Evolutionary conservation across 2,797 vertebrate species (phyloP), one percentile per base, ranked within the genome.

Genomic region (Eleutherodactylus coqui): DNA sequence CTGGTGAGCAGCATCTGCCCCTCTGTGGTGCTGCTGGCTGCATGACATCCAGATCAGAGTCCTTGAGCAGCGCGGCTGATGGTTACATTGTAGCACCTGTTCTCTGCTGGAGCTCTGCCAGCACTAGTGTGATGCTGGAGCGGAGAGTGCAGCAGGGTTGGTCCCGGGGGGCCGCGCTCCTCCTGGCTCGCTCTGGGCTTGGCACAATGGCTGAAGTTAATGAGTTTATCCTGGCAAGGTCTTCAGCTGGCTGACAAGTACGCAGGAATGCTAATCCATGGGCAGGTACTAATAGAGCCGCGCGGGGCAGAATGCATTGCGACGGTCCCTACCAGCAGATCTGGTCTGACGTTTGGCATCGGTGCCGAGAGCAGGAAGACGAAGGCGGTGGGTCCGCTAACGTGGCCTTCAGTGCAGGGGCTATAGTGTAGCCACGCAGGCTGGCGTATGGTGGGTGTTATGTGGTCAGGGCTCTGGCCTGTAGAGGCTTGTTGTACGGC

Each of bases 221-320:
- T 78, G 64, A 79, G 81, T 83, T 83, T 83, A 73, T 62, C 11
- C 80, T 87, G 85, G 85, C 80, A 87, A 7, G 21, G 58, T 21
- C 41, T 79, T n/a, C 62, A 21, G 24, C 77, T 78, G 72, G 62
- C 79, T 55, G 85, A 76, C 69, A 77, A 67, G 32, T 41, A 81
- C 3, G 38, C n/a, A 69, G 27, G 70, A 86, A 83, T 83, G 38
- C 49, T 87, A 79, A 83, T 87, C 38, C 72, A n/a, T 27, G 78
- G 80, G 81, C 81, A 72, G 47, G 73, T 72, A 73, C n/a, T 83
- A 83, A 72, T 78, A 83, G 21, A 73, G 60, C 7, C n/a, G 10
- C 16, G 1, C 62, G 45, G 58, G 75, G 62, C 75, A 72, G 45
- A 34, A n/a, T n/a, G n/a, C n/a, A n/a, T n/a, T n/a, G n/a, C n/a